A percentile compares a stretch with the other conserved stretches of the same genome.
Conservation (phyloP, 2,888 invertebrate species). For the Noctua comes region DNA sequence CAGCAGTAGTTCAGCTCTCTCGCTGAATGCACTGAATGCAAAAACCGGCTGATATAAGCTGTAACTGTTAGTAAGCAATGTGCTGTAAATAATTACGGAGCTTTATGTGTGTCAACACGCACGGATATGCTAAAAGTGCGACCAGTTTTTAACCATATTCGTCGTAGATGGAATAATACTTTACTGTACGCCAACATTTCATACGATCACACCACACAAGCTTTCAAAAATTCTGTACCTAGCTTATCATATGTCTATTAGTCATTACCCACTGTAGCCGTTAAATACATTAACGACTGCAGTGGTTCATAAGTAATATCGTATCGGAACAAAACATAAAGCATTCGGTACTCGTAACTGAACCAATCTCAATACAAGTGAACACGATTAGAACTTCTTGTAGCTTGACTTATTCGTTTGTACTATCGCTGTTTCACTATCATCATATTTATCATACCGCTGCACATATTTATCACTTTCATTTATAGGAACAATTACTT, state of each 20-base stretch:
- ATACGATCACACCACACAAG: neutral
- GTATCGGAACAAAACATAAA: neutral
- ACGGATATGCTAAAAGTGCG: neutral
- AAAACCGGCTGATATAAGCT: neutral
- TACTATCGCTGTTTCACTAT: constrained; percentile 7
- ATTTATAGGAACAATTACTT: neutral
- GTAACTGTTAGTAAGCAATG: neutral
- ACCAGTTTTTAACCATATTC: neutral
- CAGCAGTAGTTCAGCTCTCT: neutral
- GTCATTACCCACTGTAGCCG: neutral
- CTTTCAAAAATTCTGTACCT: neutral
- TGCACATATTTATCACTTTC: too few species aligned
- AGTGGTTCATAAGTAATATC: neutral
- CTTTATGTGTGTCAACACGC: neutral
- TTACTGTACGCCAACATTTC: neutral
- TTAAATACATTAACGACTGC: neutral
- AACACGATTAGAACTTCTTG: neutral
- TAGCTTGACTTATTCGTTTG: neutral
- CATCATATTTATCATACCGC: neutral
- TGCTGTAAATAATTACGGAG: neutral
- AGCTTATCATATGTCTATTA: neutral
- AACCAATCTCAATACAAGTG: constrained; percentile 3
- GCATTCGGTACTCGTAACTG: neutral
- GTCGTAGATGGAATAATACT: neutral
- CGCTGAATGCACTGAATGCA: neutral